Percentiles rank a stretch among this genome's conserved stretches.
phyloP scores from a whole-genome alignment of 2,113 vertebrate genomes.

The Albula glossodonta region DNA sequence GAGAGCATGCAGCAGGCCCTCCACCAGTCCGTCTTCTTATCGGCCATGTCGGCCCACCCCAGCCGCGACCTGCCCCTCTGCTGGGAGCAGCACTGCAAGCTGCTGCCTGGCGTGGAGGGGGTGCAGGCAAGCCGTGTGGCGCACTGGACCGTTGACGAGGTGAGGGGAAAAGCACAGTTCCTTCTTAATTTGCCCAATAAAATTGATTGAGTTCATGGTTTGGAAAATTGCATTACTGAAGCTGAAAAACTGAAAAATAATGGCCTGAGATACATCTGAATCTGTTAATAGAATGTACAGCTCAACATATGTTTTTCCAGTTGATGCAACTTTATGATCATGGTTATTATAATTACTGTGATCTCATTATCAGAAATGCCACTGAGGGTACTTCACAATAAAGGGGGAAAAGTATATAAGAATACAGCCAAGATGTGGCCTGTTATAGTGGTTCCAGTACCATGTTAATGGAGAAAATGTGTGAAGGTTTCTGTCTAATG shows the following conservation, averaged over 20 bases:
- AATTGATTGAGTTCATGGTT: not conserved
- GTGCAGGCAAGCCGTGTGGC: constrained; percentile 55
- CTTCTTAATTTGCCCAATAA: not conserved
- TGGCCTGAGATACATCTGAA: not conserved
- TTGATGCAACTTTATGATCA: not conserved
- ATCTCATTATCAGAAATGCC: not conserved
- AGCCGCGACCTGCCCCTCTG: constrained; percentile 60
- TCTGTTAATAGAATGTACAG: not conserved
- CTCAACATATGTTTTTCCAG: not conserved
- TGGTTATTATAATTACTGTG: not conserved
- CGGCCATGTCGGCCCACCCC: constrained; percentile 66
- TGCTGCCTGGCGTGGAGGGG: constrained; percentile 60
- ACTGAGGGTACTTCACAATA: not conserved
- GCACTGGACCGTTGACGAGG: constrained; percentile 72
- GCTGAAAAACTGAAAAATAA: not conserved
- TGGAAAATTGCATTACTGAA: not conserved
- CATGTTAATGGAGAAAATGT: not conserved
- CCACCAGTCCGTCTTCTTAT: constrained; percentile 67
- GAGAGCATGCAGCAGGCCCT: constrained; percentile 54
- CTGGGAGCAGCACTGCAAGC: constrained; percentile 69
- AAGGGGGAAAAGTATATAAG: not conserved
- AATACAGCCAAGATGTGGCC: not conserved
- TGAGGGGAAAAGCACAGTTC: constrained; percentile 29
- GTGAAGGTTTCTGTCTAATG: not conserved
- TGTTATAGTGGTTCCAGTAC: not conserved